Evolutionary conservation across 1,140 invertebrate species (phyloP).

Genomic region (Drosophila rhopaloa): DNA sequence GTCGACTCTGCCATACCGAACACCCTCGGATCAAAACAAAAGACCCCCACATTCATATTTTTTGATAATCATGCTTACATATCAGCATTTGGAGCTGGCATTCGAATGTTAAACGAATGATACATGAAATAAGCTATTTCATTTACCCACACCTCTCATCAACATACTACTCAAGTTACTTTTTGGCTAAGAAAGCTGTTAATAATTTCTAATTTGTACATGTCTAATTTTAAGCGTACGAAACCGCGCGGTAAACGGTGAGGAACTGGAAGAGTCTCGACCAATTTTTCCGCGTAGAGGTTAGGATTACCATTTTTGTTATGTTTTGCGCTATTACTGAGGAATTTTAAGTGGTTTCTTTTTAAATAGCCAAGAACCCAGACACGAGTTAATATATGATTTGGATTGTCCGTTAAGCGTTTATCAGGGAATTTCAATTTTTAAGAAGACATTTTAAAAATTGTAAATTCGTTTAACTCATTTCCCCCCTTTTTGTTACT

Average conservation of each 20-base stretch:
- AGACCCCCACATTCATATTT: constrained; percentile 50
- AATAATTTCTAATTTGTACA: constrained; percentile 44
- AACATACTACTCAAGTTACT: constrained; percentile 27
- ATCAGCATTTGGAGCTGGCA: constrained; percentile 74
- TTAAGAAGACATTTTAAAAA: constrained; percentile 74
- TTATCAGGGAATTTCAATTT: constrained; percentile 73
- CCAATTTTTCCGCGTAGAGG: background rate
- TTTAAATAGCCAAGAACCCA: constrained; percentile 68
- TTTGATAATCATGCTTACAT: constrained; percentile 83
- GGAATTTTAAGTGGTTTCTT: constrained; percentile 76
- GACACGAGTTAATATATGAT: constrained; percentile 30
- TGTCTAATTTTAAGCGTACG: constrained; percentile 57
- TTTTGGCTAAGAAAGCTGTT: constrained; percentile 68
- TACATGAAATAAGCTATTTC: constrained; percentile 48
- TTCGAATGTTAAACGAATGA: constrained; percentile 62
- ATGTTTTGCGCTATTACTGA: constrained; percentile 74
- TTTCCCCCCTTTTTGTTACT: constrained; percentile 49
- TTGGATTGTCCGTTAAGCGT: constrained; percentile 60
- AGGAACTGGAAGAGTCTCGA: constrained; percentile 14
- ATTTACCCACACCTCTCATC: constrained; percentile 15
- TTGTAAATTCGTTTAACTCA: constrained; percentile 69
- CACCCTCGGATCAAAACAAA: constrained; percentile 10
- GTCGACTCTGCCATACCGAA: constrained; percentile 8
- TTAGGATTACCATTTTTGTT: constrained; percentile 32
- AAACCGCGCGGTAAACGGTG: constrained; percentile 14